Percentiles rank a stretch among this genome's conserved stretches.
Evolutionary conservation across 2,888 invertebrate genomes (phyloP).

Genomic region (Mellilla xanthometata): DNA sequence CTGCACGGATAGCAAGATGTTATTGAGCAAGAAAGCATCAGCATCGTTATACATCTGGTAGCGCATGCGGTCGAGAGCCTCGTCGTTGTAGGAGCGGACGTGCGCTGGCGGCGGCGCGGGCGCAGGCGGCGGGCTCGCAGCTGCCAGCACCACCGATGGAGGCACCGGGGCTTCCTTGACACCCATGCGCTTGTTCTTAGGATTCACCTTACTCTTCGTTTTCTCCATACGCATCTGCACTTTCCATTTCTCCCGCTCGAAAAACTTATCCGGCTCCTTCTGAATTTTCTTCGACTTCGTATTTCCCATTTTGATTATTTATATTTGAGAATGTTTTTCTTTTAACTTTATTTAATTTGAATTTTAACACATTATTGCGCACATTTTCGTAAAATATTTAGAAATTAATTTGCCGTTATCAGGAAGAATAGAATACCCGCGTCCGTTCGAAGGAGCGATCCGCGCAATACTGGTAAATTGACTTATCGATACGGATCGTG

Average conservation of each 20-base stretch:
- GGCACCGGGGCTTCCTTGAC: conserved; percentile 49
- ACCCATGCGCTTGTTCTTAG: conserved; percentile 48
- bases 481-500: conserved; percentile 45
- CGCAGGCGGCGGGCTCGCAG: conserved; percentile 41
- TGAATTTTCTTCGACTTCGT: conserved; percentile 63
- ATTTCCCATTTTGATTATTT: conserved; percentile 60
- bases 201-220: conserved; percentile 51
- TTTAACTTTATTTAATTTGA: neutral
- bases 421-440: conserved; percentile 12
- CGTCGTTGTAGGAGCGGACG: conserved; percentile 73
- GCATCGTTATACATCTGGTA: conserved; percentile 83
- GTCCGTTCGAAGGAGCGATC: conserved; percentile 38
- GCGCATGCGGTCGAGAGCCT: conserved; percentile 80
- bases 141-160: conserved; percentile 36
- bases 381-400: conserved; percentile 30
- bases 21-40: conserved; percentile 88
- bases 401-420: conserved; percentile 1
- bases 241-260: conserved; percentile 65
- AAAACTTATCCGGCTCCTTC: conserved; percentile 69
- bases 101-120: conserved; percentile 52
- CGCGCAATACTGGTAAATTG: conserved; percentile 50
- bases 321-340: neutral
- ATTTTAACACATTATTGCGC: conserved; percentile 11
- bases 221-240: conserved; percentile 60
- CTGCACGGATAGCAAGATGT: conserved; percentile 88